A percentile compares a stretch with the other conserved stretches of the same genome.
These are phyloP conservation scores for Mormyrops boulengeri DNA, from an alignment of 2,797 vertebrate genomes.

Conservation along the genomic window DNA sequence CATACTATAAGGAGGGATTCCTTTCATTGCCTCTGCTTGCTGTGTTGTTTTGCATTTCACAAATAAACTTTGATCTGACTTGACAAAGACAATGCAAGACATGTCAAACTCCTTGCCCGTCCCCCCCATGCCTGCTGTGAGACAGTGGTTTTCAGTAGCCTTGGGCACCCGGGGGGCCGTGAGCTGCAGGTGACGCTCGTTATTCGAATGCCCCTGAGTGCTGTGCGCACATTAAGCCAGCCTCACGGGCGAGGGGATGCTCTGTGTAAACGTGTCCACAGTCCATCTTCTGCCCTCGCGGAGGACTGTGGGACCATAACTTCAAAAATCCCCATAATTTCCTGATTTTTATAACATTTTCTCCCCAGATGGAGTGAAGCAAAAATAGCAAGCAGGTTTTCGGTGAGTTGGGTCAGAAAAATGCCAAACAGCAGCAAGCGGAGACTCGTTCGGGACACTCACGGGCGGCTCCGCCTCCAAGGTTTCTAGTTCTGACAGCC, in stretches of 20 bases:
- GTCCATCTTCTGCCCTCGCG: neutral
- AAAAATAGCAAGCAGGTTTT: neutral
- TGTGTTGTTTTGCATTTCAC: neutral
- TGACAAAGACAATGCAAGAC: neutral
- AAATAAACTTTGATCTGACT: neutral
- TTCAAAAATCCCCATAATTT: slow-evolving; percentile 27
- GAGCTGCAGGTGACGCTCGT: slow-evolving; percentile 36
- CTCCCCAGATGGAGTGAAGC: neutral
- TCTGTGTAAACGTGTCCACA: neutral
- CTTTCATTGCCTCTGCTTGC: neutral
- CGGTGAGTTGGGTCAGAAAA: neutral
- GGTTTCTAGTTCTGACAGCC: neutral
- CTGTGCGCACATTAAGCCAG: neutral
- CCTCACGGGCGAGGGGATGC: neutral
- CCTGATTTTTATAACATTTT: slow-evolving; percentile 12
- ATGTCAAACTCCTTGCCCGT: neutral
- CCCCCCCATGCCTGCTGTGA: neutral
- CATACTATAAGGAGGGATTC: neutral
- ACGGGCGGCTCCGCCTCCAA: neutral
- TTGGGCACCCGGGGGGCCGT: slow-evolving; percentile 26
- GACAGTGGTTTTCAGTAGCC: slow-evolving; percentile 14
- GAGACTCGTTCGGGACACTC: neutral
- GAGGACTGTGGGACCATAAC: neutral
- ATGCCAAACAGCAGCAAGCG: neutral
- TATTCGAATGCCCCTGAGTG: slow-evolving; percentile 30